Base-by-base conservation (phyloP, 2,113 vertebrate species). In the Gasterosteus aculeatus region DNA sequence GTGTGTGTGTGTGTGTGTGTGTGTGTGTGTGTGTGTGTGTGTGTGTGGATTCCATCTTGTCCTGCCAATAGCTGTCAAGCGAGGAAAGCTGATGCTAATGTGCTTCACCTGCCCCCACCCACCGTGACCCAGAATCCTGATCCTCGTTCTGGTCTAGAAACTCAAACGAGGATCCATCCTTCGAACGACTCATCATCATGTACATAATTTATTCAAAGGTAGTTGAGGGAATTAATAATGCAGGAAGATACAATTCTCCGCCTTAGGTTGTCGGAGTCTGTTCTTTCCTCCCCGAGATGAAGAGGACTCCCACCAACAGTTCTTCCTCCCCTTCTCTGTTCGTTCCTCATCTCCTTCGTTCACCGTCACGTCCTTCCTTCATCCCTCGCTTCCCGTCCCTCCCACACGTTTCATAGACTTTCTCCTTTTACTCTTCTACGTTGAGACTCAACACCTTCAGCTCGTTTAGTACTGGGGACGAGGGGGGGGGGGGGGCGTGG, bases 211-310 rank as follows among this genome's bases (percentile, higher is more conserved):
- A 89, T 92, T 90, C 72, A 89, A 77, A 77, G 54, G 46, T 80
- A 66, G 90, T 87, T 87, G 85, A 87, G 14, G 47, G 60, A 71
- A 80, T 87, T 82, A 87, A 83, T 90, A 89, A 92, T 91, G 73
- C 85, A 92, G 86, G 59, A 54, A 66, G 76, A 90, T 87, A 64
- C 33, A 81, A 73, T 87, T 69, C 69, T 78, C 71, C 87, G 84
- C 88, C 82, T 87, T 77, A 75, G 78, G 26, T 66, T 78, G 79
- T 87, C 75, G 29, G 53, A 46, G 18, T 81, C 80, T 78, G 53
- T 84, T 87, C 58, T n/a, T 61, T 74, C 51, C 54, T 61, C 56
- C 49, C 70, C 61, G 42, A 68, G 22, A 64, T 62, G 49, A 78
- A 68, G 69, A 80, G 71, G 71, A 60, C 74, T 88, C 84, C 87